Percentiles rank a stretch among this genome's conserved stretches.
phyloP scores from a whole-genome alignment of 2,888 invertebrate genomes.

The Volucella inflata region DNA sequence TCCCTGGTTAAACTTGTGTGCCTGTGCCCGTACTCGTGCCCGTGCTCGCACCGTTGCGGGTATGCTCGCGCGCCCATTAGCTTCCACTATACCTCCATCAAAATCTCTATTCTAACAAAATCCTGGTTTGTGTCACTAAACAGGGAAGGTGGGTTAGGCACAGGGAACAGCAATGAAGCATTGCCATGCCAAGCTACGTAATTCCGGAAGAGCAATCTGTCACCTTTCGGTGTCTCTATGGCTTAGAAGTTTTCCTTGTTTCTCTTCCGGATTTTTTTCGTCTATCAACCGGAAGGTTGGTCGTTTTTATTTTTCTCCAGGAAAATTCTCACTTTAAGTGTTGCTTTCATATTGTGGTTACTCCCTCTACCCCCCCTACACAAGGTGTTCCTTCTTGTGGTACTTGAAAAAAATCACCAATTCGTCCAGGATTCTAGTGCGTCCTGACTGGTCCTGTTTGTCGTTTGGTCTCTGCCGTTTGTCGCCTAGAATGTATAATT shows the following conservation, averaged over 20 bases:
- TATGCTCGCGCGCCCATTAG: not conserved
- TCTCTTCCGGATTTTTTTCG: not conserved
- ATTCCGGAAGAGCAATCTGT: constrained; percentile 71
- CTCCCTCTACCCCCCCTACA: not conserved
- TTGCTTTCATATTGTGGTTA: constrained; percentile 34
- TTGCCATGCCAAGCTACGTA: constrained; percentile 21
- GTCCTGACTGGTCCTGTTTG: constrained; percentile 25
- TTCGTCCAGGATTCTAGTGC: not conserved
- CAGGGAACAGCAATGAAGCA: constrained; percentile 9
- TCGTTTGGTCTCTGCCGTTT: constrained; percentile 56
- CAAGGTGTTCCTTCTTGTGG: constrained; percentile 11
- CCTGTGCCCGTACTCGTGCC: not conserved
- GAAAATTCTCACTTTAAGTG: constrained; percentile 61
- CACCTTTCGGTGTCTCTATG: constrained; percentile 65
- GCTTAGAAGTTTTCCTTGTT: constrained; percentile 58
- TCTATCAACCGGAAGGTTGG: not conserved
- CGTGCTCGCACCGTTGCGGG: not conserved
- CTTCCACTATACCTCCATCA: not conserved
- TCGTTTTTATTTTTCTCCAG: constrained; percentile 1
- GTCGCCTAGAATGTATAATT: constrained; percentile 61
- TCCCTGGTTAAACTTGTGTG: constrained; percentile 49
- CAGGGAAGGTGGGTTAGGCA: not conserved
- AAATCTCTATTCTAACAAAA: constrained; percentile 6
- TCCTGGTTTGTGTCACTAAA: constrained; percentile 40
- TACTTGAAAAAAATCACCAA: not conserved